Evolutionary conservation across 2,888 invertebrate genomes (phyloP).

Genomic region (Catocala nupta): DNA sequence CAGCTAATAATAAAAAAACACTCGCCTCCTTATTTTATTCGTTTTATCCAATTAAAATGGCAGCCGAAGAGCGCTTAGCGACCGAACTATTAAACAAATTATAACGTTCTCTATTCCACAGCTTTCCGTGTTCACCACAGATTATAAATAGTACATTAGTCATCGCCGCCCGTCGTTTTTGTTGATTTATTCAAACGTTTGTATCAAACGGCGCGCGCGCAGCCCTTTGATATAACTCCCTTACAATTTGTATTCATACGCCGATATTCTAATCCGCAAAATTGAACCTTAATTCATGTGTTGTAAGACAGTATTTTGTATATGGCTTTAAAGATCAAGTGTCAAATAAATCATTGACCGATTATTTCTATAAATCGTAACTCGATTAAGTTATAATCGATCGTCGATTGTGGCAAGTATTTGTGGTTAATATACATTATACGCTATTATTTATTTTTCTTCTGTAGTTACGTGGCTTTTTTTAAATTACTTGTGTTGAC

Average conservation of each 20-base stretch:
- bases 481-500: conserved; percentile 42
- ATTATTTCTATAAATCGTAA: conserved; percentile 87
- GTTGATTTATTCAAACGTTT: conserved; percentile 85
- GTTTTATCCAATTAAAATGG: no score
- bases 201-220: conserved; percentile 77
- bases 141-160: conserved; percentile 77
- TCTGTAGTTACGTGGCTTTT: conserved; percentile 30
- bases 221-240: conserved; percentile 79
- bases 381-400: conserved; percentile 86
- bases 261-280: conserved; percentile 36
- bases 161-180: conserved; percentile 85
- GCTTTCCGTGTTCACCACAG: conserved; percentile 59
- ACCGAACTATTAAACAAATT: conserved; percentile 4
- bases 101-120: conserved; percentile 48
- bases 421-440: conserved; percentile 51
- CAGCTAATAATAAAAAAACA: no score
- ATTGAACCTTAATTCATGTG: conserved; percentile 40
- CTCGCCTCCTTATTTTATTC: no score
- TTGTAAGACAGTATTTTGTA: conserved; percentile 43
- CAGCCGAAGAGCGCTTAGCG: no score
- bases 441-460: conserved; percentile 52
- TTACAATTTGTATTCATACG: conserved; percentile 81
- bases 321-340: conserved; percentile 42
- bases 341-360: conserved; percentile 82
- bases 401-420: conserved; percentile 72